Evolutionary conservation across 2,888 invertebrate genomes (phyloP), one percentile per base, ranked within the genome.

Genomic region (Leptinotarsa tumamoca): DNA sequence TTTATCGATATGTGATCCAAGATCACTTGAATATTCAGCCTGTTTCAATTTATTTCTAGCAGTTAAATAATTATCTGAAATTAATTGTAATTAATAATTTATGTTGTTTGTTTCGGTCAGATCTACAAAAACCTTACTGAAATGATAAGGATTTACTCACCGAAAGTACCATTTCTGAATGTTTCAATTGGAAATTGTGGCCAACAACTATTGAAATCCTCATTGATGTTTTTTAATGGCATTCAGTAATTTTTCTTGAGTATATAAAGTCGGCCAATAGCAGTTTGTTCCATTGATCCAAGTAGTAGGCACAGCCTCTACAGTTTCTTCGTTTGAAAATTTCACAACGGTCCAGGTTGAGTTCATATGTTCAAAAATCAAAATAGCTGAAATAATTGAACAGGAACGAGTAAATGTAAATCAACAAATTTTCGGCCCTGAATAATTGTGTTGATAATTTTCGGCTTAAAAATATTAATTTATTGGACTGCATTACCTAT

Each of bases 1-100:
- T 67, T 67, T n/a, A 67, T 67, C 49, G 23, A 67, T 4, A 27
- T 33, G 43, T 23, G 67, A 67, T 23, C n/a, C 49, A 27, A 67
- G 67, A 17, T 67, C 67, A 67, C 67, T 67, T 10, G 67, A 23
- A 17, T 67, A 33, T 67, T 67, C 67, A 67, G 67, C 67, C 7
- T 43, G n/a, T 27, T 43, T 18, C n/a, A 43, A 33, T 49, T 67
- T 43, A n/a, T 33, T 43, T 49, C 67, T 67, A 27, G 67, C 67
- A 23, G 49, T 67, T 67, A 43, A n/a, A 67, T 67, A 67, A n/a
- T 49, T 27, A 4, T 23, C 27, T 67, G 49, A 67, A 67, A n/a
- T 51, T 4, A 14, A 51, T 51, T 4, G 17, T 17, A 51, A 51
- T 51, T 17, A 51, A 51, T 51, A 51, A 51, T 51, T 4, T 51